A percentile compares a stretch with the other conserved stretches of the same genome.
Conservation (phyloP, 2,888 invertebrate genomes). For the Crossocerus cetratus region DNA sequence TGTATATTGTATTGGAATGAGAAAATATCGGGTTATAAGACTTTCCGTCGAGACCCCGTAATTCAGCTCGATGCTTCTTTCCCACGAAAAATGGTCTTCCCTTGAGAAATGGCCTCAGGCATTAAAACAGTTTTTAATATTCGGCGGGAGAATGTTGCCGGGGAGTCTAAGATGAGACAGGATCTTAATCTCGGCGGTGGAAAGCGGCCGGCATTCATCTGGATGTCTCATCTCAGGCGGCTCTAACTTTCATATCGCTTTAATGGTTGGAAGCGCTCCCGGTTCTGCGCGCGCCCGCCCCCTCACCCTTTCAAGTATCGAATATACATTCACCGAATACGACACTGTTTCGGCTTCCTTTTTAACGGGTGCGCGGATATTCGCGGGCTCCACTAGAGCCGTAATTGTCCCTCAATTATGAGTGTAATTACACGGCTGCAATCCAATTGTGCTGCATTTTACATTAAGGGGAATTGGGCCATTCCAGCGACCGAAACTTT, state of each 20-base stretch:
- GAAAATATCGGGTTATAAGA: too few species aligned
- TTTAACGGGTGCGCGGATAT: too few species aligned
- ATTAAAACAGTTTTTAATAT: constrained; percentile 31
- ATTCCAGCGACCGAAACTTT: too few species aligned
- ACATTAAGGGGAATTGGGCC: too few species aligned
- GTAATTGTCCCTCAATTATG: constrained; percentile 28
- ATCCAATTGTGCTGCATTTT: constrained; percentile 3
- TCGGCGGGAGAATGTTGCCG: constrained; percentile 22
- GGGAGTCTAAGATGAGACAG: constrained; percentile 39
- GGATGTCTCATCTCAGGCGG: constrained; percentile 34
- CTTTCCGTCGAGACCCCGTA: too few species aligned
- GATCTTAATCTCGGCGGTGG: constrained; percentile 41
- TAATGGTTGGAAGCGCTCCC: constrained; percentile 19
- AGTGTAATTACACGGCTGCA: constrained; percentile 14
- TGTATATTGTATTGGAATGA: too few species aligned
- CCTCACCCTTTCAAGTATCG: background rate
- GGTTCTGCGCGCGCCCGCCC: background rate
- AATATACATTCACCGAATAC: too few species aligned
- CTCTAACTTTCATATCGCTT: constrained; percentile 25
- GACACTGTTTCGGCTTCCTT: too few species aligned
- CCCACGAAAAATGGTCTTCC: too few species aligned
- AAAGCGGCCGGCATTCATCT: constrained; percentile 41
- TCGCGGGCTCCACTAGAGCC: too few species aligned
- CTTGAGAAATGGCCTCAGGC: too few species aligned
- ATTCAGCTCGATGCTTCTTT: too few species aligned